A percentile compares a stretch with the other conserved stretches of the same genome.
These are phyloP conservation scores for Ceyx cyanopectus DNA, from an alignment of 2,113 vertebrate species.

Conservation along the genomic window DNA sequence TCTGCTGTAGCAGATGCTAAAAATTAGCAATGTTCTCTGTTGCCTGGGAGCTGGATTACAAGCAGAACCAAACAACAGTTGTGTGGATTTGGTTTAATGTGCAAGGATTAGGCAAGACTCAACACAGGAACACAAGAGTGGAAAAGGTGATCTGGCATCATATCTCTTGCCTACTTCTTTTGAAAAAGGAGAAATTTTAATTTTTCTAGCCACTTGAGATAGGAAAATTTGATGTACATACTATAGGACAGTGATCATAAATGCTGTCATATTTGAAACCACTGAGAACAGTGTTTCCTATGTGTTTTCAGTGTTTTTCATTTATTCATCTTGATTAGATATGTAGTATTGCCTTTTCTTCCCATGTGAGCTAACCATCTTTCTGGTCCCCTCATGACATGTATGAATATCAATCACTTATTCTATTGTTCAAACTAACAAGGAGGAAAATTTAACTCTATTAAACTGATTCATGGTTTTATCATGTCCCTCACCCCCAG, in stretches of 20 bases:
- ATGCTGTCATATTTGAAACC: neutral
- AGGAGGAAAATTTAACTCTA: neutral
- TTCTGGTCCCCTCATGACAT: neutral
- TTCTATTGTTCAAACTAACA: neutral
- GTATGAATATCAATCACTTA: neutral
- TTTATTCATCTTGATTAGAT: neutral
- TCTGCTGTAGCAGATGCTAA: neutral
- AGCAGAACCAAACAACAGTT: neutral
- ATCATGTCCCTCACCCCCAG: neutral
- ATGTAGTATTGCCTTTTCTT: neutral
- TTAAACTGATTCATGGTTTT: constrained; percentile 14
- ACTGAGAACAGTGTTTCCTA: neutral
- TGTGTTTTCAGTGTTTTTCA: neutral
- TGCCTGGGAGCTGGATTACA: neutral
- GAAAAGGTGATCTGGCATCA: neutral
- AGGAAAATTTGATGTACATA: neutral
- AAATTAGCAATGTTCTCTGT: neutral
- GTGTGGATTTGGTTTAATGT: neutral
- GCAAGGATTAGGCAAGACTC: neutral
- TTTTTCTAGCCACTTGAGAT: neutral
- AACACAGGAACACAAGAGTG: neutral
- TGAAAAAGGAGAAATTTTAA: neutral
- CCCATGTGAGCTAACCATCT: neutral
- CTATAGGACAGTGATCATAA: neutral
- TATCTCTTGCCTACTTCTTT: neutral